Conservation (phyloP, 2,888 invertebrate genomes). For the Drosophila paramelanica region DNA sequence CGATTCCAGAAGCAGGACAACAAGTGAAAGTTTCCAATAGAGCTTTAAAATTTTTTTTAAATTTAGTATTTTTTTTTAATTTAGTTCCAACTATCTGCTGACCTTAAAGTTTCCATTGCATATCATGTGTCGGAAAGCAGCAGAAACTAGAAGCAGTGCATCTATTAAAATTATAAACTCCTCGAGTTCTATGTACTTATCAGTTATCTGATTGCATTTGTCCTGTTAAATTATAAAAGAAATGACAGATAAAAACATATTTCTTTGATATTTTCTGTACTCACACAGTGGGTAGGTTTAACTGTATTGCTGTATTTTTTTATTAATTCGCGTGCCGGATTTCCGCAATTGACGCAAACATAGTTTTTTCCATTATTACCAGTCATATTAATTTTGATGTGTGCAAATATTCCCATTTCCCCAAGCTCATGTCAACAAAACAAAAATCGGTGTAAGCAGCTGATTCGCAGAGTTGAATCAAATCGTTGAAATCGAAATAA, state of each 20-base stretch:
- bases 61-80: background rate
- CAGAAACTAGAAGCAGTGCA: slow-evolving; percentile 91
- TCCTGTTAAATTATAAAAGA: slow-evolving; percentile 86
- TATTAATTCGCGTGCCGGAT: slow-evolving; percentile 87
- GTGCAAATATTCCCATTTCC: background rate
- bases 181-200: slow-evolving; percentile 97
- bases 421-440: slow-evolving; percentile 2
- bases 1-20: slow-evolving; percentile 92
- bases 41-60: slow-evolving; percentile 81
- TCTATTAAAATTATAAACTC: slow-evolving; percentile 94
- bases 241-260: background rate
- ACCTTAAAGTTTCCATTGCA: slow-evolving; percentile 91
- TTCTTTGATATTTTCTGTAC: slow-evolving; percentile 74
- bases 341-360: slow-evolving; percentile 90
- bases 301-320: slow-evolving; percentile 90
- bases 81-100: slow-evolving; percentile 84
- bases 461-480: slow-evolving; percentile 8
- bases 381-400: slow-evolving; percentile 29
- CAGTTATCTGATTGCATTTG: slow-evolving; percentile 90
- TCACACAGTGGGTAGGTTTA: slow-evolving; percentile 91
- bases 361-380: slow-evolving; percentile 47
- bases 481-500: slow-evolving; percentile 23
- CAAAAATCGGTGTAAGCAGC: slow-evolving; percentile 25
- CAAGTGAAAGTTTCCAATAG: slow-evolving; percentile 92
- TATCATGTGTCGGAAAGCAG: slow-evolving; percentile 94